Evolutionary conservation across 2,888 invertebrate species (phyloP).

Genomic region (Hypolimnas misippus): DNA sequence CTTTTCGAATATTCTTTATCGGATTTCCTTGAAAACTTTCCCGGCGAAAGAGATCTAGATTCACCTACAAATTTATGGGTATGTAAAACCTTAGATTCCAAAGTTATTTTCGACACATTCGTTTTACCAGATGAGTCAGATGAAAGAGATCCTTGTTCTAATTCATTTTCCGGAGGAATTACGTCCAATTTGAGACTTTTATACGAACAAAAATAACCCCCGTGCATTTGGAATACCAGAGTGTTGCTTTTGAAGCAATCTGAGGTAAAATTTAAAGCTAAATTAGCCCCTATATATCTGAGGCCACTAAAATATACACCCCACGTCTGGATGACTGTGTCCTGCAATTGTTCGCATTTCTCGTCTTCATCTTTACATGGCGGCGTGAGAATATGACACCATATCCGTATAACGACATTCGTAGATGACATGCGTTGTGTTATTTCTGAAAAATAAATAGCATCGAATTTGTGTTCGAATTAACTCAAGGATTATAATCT

Average conservation of each 20-base stretch:
- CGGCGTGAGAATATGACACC: constrained; percentile 68
- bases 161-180: constrained; percentile 74
- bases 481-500: no score
- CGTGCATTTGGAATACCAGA: constrained; percentile 93
- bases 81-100: constrained; percentile 64
- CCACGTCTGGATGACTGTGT: constrained; percentile 90
- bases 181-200: constrained; percentile 79
- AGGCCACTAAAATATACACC: constrained; percentile 93
- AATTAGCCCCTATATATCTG: constrained; percentile 88
- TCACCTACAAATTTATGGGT: constrained; percentile 62
- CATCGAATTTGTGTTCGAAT: background rate
- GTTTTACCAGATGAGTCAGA: constrained; percentile 74
- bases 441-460: constrained; percentile 64
- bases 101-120: constrained; percentile 65
- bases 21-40: constrained; percentile 57
- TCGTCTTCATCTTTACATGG: constrained; percentile 49
- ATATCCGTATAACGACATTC: constrained; percentile 76
- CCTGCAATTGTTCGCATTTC: constrained; percentile 59
- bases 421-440: constrained; percentile 77
- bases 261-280: constrained; percentile 87
- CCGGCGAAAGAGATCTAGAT: constrained; percentile 73
- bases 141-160: constrained; percentile 71
- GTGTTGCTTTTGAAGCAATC: constrained; percentile 88
- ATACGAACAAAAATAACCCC: constrained; percentile 91
- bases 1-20: constrained; percentile 79